Base-by-base conservation (phyloP, 1,140 invertebrate species). In the Euwallacea fornicatus region DNA sequence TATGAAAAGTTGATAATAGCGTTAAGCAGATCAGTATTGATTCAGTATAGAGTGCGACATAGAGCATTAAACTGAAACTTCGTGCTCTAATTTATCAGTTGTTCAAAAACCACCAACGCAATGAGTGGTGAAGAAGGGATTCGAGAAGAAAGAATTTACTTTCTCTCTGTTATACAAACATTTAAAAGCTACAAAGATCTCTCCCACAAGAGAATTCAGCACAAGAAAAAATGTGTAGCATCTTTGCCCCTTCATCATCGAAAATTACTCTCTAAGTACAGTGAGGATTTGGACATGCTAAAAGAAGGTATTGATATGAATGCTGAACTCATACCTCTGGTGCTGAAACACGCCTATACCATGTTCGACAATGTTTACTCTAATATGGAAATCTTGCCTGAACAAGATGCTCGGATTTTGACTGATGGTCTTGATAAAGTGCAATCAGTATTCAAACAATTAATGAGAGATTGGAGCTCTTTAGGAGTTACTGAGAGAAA, bases 401-500 rank as follows among this genome's bases (percentile, higher is more conserved):
- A 81, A 69, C 73, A 76, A 64, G 69, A 78, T 65, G 76, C 78
- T 47, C 72, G 79, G 43, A 76, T 75, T 11, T 63, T 82, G 15
- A 68, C 77, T 10, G 77, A 83, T 69, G 68, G 69, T 79, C 87
- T 92, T 78, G 91, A 93, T 75, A 94, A 96, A 82, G 93, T 98
- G 4, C 92, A 96, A 80, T 92, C 93, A 41, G 95, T 96, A 6
- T 84, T 99, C 69, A 98, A 98, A 81, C 96, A 98, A 80, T 88
- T 99, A 78, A 93, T 96, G 6, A 84, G 98, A 21, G 98, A 99
- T 82, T 99, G 98, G 98, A 96, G 94, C 77, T 80, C 83, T 0
- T 89, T 91, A 66, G 97, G 97, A 0, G 86, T 86, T 4, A 81
- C 85, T 2, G 98, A 99, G 83, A 84, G 98, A 55, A 84, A 88